Conservation (phyloP, 1,140 invertebrate species). For the Camponotus pennsylvanicus region DNA sequence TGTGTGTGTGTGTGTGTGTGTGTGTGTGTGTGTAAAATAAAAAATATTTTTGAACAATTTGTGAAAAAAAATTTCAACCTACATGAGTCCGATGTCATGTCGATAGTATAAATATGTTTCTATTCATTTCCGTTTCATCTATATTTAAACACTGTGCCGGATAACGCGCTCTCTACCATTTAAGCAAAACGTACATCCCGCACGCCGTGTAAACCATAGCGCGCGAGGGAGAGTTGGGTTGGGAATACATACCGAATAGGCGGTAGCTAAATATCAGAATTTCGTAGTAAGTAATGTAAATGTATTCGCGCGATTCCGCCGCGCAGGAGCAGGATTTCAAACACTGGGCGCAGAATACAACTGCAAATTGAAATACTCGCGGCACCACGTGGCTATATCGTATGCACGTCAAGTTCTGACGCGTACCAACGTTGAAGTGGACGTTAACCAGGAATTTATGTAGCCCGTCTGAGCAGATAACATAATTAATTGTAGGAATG, state of each 20-base stretch:
- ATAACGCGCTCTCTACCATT: constrained; percentile 53
- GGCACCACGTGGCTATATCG: constrained; percentile 38
- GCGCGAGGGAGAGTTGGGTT: constrained; percentile 20
- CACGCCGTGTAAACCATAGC: constrained; percentile 50
- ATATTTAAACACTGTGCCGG: constrained; percentile 34
- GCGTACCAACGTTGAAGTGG: constrained; percentile 57
- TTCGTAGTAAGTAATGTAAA: constrained; percentile 68
- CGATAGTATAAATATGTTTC: constrained; percentile 32
- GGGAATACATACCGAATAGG: constrained; percentile 62
- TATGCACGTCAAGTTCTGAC: constrained; percentile 36
- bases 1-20: too few species aligned
- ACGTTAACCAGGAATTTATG: constrained; percentile 63
- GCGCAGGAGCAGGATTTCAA: constrained; percentile 53
- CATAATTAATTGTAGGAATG: constrained; percentile 57
- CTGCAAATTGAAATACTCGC: constrained; percentile 75
- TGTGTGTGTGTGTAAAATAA: not conserved
- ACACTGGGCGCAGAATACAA: constrained; percentile 51
- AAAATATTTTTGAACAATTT: not conserved
- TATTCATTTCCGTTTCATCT: constrained; percentile 46
- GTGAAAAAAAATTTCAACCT: not conserved
- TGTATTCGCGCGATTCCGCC: constrained; percentile 70
- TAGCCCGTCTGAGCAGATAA: constrained; percentile 57
- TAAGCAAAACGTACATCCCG: constrained; percentile 42
- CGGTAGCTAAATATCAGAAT: constrained; percentile 73
- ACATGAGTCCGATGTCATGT: not conserved